Percentiles rank a stretch among this genome's conserved stretches.
Conservation (phyloP, 1,140 invertebrate species). For the Drosophila ohnishii region DNA sequence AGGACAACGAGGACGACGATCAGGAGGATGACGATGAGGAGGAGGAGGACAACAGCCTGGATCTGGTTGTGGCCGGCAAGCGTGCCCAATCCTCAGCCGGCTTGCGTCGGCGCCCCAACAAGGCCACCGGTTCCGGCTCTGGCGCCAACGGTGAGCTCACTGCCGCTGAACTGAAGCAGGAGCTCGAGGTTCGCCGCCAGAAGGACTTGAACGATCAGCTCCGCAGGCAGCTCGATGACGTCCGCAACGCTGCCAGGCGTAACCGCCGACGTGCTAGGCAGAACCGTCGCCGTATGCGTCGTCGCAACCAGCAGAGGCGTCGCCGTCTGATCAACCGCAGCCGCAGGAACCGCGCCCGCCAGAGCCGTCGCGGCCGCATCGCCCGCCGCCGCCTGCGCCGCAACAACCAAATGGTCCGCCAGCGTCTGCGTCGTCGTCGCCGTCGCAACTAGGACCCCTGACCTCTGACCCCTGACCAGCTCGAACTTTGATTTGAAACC, state of each 20-base stretch:
- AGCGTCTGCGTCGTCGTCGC: slow-evolving; percentile 25
- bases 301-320: background rate
- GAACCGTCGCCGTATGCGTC: slow-evolving; percentile 1
- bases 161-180: slow-evolving; percentile 8
- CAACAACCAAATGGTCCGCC: slow-evolving; percentile 16
- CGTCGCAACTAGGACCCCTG: slow-evolving; percentile 36
- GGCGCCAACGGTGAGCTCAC: background rate
- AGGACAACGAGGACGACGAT: slow-evolving; percentile 12
- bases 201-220: slow-evolving; percentile 37
- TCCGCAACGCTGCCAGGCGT: background rate
- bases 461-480: background rate
- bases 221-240: background rate
- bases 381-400: slow-evolving; percentile 33
- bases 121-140: background rate
- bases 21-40: slow-evolving; percentile 13
- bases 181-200: slow-evolving; percentile 55
- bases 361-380: slow-evolving; percentile 13
- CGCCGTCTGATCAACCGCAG: background rate
- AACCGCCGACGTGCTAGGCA: background rate
- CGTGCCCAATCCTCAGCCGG: background rate
- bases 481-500: background rate
- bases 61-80: slow-evolving; percentile 7
- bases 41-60: slow-evolving; percentile 5
- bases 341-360: background rate
- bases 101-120: background rate